Conservation (phyloP, 2,888 invertebrate species). For the Macrophya alboannulata region DNA sequence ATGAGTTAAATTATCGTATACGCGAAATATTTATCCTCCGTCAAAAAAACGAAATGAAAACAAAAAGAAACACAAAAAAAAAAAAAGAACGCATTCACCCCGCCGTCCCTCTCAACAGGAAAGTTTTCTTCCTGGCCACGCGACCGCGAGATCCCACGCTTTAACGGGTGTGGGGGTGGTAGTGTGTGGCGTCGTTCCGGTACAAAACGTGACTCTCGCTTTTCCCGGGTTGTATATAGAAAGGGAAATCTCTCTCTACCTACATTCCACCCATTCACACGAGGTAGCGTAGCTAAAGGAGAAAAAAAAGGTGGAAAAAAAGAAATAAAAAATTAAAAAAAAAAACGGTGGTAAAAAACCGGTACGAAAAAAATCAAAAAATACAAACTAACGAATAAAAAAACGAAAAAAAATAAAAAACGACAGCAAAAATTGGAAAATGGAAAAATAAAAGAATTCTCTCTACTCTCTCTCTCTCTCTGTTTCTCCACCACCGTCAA, state of each 20-base stretch:
- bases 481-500: background rate
- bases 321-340: slow-evolving; percentile 56
- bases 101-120: background rate
- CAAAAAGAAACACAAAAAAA: too few relatives aligned
- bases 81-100: background rate
- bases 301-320: slow-evolving; percentile 55
- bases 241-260: slow-evolving; percentile 79
- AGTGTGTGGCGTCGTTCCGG: slow-evolving; percentile 48
- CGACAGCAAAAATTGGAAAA: slow-evolving; percentile 65
- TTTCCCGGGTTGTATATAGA: slow-evolving; percentile 78
- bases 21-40: too few relatives aligned
- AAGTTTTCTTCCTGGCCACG: slow-evolving; percentile 41
- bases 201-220: slow-evolving; percentile 77
- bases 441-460: slow-evolving; percentile 37
- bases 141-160: slow-evolving; percentile 39
- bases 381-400: slow-evolving; percentile 58
- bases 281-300: slow-evolving; percentile 59
- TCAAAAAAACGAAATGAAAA: too few relatives aligned
- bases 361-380: slow-evolving; percentile 59
- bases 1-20: too few relatives aligned
- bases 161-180: slow-evolving; percentile 23
- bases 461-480: background rate
- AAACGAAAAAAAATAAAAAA: slow-evolving; percentile 58
- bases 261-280: slow-evolving; percentile 79
- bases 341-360: slow-evolving; percentile 28